Evolutionary conservation across 2,113 vertebrate genomes (phyloP).

Genomic region (Malaclemys terrapin): DNA sequence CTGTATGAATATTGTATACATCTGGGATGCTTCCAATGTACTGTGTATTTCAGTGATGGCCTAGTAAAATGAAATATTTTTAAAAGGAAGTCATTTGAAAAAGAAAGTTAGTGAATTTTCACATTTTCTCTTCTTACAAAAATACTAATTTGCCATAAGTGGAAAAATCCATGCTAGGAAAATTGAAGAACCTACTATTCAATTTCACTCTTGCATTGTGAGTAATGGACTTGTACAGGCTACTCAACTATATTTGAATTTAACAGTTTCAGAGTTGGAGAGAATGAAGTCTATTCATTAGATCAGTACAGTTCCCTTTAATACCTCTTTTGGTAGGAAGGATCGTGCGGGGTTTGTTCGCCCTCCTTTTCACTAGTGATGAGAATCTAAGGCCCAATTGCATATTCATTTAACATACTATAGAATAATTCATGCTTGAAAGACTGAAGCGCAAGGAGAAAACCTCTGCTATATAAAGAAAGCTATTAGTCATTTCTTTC

Average conservation of each 20-base stretch:
- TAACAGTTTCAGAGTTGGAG: neutral
- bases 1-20: conserved; percentile 18
- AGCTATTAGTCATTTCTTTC: neutral
- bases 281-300: neutral
- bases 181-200: conserved; percentile 8
- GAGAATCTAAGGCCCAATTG: conserved; percentile 26
- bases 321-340: neutral
- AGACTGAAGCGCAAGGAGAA: neutral
- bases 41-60: neutral
- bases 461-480: neutral
- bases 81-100: conserved; percentile 34
- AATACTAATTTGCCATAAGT: neutral
- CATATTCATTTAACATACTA: conserved; percentile 2
- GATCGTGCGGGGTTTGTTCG: conserved; percentile 29
- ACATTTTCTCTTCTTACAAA: conserved; percentile 27
- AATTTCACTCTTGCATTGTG: conserved; percentile 2
- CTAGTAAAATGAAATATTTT: neutral
- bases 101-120: conserved; percentile 9
- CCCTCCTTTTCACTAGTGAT: conserved; percentile 14
- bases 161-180: neutral
- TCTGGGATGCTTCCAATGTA: neutral
- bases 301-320: conserved; percentile 42
- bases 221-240: conserved; percentile 14
- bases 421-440: conserved; percentile 39
- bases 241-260: neutral